Evolutionary conservation across 2,113 vertebrate genomes (phyloP), one percentile per base, ranked within the genome.

Genomic region (Rhea pennata): DNA sequence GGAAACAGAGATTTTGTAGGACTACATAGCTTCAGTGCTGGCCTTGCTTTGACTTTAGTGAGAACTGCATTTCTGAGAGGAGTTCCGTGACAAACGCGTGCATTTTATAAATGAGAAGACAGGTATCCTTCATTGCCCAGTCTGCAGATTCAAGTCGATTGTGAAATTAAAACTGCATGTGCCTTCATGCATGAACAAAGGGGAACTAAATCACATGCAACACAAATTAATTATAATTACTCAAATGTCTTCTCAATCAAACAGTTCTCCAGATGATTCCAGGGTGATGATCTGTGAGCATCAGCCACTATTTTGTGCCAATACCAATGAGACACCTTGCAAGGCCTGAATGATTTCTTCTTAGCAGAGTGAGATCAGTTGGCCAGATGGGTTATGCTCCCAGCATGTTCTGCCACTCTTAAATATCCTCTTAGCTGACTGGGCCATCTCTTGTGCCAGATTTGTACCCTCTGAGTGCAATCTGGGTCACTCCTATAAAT

Each of bases 401-500:
- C 77, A 82, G 80, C 48, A 36, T 51, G 50, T 51, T 53, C 48
- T 72, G 70, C 66, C 76, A 72, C 59, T 61, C 76, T 73, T n/a
- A 65, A 76, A 94, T 87, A 96, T 84, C 88, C 95, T 96, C 92
- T 97, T 93, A 95, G 66, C 90, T 96, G 96, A 33, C 70, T 44
- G 77, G 93, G 84, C 83, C 86, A 91, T 86, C 70, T 93, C 93
- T 81, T 82, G 90, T 90, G 86, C 53, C 91, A 92, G 95, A 87
- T 95, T 84, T 92, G 77, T 89, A 20, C 66, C 92, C 76, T 94
- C 44, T 1, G 62, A 65, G 84, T 73, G 71, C 84, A 91, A 94
- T 91, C 86, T 87, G 88, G 96, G 90, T 96, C 93, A 91, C 80
- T 72, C 88, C 91, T 94, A 85, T 95, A 94, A 92, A 96, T 94